Base-by-base conservation (phyloP, 2,113 vertebrate species). In the Cyrtonyx montezumae region DNA sequence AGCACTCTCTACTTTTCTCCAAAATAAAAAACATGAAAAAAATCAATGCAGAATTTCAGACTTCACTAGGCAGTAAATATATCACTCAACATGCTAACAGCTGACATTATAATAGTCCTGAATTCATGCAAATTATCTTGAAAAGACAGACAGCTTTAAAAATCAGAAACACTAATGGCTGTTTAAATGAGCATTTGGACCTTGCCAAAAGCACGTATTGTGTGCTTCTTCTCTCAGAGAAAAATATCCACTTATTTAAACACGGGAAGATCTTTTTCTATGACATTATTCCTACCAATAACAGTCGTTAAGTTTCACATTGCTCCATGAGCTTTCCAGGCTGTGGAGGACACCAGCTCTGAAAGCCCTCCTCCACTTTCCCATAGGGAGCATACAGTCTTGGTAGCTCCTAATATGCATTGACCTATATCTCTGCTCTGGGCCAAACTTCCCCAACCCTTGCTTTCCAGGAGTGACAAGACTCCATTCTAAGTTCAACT, bases 21-120 rank as follows among this genome's bases (percentile, higher is more conserved):
- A 92, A 91, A 93, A 66, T 34, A 93, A 91, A 53, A 45, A 93
- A 18, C 13, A 32, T 13, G 40, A 53, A 94, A 74, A 23, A 40
- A 63, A 58, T 9, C 68, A 88, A 49, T 30, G 21, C 19, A 77
- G 42, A 63, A 55, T 79, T 87, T 74, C 63, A 87, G 30, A 20
- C 42, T 85, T 93, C 74, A 67, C 30, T 20, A 71, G 23, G n/a
- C 32, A n/a, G 62, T 73, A 87, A 90, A 87, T 36, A 76, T 58
- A 45, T 70, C 87, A 94, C 49, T 95, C 36, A 30, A 40, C 13
- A 12, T 7, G 7, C 11, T 45, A 67, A 80, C 26, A 71, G 13
- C 0, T 65, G 66, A 71, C 66, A 61, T 32, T 18, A 2, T 53
- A 56, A 56, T n/a, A 5, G 51, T 25, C 51, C 22, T 68, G 1